Percentiles rank a stretch among this genome's conserved stretches.
phyloP scores from a whole-genome alignment of 2,113 vertebrate species.

The Otis tarda region DNA sequence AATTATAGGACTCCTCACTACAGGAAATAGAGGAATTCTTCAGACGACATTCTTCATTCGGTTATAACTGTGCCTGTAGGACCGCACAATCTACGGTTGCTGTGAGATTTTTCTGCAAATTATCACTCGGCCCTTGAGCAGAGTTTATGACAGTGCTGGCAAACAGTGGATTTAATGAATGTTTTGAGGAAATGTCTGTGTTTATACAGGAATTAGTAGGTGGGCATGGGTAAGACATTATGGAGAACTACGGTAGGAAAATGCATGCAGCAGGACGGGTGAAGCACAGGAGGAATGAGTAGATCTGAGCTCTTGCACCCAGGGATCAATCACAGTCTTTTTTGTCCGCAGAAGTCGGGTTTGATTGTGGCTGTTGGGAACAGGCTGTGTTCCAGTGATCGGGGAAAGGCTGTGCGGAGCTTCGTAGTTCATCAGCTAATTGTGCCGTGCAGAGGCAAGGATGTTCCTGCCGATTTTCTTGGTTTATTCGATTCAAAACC shows the following conservation, averaged over 20 bases:
- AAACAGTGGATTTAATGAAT: background rate
- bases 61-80: background rate
- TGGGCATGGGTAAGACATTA: background rate
- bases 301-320: background rate
- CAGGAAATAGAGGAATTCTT: background rate
- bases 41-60: background rate
- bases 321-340: background rate
- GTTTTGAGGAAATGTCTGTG: conserved; percentile 22
- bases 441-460: background rate
- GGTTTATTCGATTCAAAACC: background rate
- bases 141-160: background rate
- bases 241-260: background rate
- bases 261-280: background rate
- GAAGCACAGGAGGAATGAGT: background rate
- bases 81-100: background rate
- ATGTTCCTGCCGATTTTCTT: background rate
- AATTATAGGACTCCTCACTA: background rate
- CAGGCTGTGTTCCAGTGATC: background rate
- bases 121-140: background rate
- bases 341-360: background rate
- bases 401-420: background rate
- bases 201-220: background rate
- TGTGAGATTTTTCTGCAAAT: background rate
- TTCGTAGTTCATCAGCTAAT: background rate
- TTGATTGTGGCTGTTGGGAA: background rate